These are phyloP conservation scores for Helicoverpa armigera DNA, from an alignment of 1,140 invertebrate species.

Conservation along the genomic window DNA sequence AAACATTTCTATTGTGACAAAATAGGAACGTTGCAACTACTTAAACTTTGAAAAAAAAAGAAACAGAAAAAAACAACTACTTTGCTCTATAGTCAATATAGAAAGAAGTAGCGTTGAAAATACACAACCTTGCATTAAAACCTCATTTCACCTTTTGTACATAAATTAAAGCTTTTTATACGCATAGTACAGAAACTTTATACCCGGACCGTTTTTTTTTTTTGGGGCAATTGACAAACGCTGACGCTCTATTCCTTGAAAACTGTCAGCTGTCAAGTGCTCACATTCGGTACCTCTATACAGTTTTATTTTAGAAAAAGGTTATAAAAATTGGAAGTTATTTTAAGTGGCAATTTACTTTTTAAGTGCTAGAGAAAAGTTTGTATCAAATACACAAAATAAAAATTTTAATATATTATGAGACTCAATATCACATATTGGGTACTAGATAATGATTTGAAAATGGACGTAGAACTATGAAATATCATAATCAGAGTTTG, in stretches of 20 bases:
- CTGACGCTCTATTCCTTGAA: too few relatives aligned
- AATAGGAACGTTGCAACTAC: not conserved
- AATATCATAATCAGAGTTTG: not conserved
- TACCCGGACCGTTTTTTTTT: too few relatives aligned
- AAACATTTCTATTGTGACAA: not conserved
- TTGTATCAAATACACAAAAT: not conserved
- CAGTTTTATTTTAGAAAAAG: not conserved
- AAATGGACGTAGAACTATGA: not conserved
- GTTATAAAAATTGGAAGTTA: conserved; percentile 11
- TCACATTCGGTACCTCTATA: too few relatives aligned
- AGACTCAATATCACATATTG: conserved; percentile 29
- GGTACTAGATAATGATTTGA: not conserved
- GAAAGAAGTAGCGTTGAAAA: conserved; percentile 11
- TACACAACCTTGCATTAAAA: conserved; percentile 4
- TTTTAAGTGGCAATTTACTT: not conserved
- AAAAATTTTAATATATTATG: not conserved
- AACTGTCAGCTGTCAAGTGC: too few relatives aligned
- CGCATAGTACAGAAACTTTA: conserved; percentile 5
- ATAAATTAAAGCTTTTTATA: conserved; percentile 27
- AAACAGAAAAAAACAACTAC: conserved; percentile 7
- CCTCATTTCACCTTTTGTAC: conserved; percentile 27
- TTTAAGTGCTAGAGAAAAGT: not conserved
- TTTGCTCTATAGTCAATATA: conserved; percentile 16
- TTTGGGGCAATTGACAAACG: too few relatives aligned
- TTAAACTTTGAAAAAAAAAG: not conserved